phyloP scores from a whole-genome alignment of 2,113 vertebrate genomes.

The Reinhardtius hippoglossoides region DNA sequence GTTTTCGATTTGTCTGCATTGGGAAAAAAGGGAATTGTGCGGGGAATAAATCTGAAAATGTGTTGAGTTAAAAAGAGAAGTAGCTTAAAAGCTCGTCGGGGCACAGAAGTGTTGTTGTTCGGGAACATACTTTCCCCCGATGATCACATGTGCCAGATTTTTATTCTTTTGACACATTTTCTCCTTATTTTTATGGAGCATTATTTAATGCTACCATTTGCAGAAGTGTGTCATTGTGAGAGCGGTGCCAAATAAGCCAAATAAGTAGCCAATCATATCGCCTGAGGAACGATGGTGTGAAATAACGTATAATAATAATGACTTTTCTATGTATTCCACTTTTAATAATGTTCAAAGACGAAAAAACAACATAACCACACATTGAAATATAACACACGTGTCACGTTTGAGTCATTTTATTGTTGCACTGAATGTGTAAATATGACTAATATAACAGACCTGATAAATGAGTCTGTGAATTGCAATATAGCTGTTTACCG shows the following conservation, averaged over 20 bases:
- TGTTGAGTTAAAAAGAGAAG: conserved; percentile 2
- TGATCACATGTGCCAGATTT: conserved; percentile 28
- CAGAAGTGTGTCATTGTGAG: conserved; percentile 12
- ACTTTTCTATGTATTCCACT: not conserved
- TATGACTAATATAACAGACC: not conserved
- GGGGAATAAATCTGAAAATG: conserved; percentile 18
- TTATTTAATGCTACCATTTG: conserved; percentile 20
- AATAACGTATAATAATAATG: not conserved
- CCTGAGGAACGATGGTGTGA: not conserved
- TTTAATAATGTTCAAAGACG: no score
- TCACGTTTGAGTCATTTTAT: not conserved
- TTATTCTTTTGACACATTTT: conserved; percentile 20
- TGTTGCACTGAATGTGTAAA: not conserved
- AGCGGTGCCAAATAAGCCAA: not conserved
- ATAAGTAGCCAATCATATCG: not conserved
- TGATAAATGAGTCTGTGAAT: not conserved
- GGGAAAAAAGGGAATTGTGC: not conserved
- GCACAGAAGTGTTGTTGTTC: conserved; percentile 26
- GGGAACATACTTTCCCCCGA: conserved; percentile 9
- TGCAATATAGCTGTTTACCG: not conserved
- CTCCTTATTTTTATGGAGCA: not conserved
- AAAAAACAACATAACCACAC: no score
- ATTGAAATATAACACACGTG: no score
- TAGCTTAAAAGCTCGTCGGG: conserved; percentile 11
- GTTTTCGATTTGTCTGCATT: not conserved